Percentiles rank a stretch among this genome's conserved stretches.
Conservation (phyloP, 2,888 invertebrate genomes). For the Heliconius sara region DNA sequence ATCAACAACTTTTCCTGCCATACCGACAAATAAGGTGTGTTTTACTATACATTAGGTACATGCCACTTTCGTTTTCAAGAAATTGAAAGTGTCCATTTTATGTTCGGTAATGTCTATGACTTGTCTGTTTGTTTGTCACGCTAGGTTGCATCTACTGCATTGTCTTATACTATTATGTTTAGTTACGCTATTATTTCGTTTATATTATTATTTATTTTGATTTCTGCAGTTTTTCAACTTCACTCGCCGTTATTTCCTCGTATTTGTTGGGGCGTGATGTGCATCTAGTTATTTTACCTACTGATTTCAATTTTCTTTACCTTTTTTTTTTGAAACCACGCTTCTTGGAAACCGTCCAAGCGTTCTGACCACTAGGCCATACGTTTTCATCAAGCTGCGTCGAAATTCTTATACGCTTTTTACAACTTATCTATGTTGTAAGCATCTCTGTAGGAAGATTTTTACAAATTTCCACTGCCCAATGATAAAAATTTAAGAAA, state of each 20-base stretch:
- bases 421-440: no score
- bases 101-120: constrained; percentile 82
- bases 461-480: no score
- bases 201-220: constrained; percentile 73
- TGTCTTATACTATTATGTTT: constrained; percentile 71
- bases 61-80: constrained; percentile 80
- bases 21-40: constrained; percentile 74
- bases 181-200: constrained; percentile 71
- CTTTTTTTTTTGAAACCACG: background rate
- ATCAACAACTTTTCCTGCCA: constrained; percentile 72
- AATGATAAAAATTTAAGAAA: no score
- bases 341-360: no score
- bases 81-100: constrained; percentile 77
- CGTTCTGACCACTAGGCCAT: no score
- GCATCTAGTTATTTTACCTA: constrained; percentile 37
- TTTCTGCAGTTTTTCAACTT: constrained; percentile 54
- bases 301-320: background rate
- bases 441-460: no score
- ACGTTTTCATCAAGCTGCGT: no score
- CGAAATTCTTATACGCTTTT: no score
- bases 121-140: constrained; percentile 81
- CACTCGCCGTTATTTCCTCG: constrained; percentile 61
- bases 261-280: constrained; percentile 49
- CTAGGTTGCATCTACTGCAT: constrained; percentile 63
- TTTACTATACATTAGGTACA: constrained; percentile 68